A percentile compares a stretch with the other conserved stretches of the same genome.
Evolutionary conservation across 2,888 invertebrate genomes (phyloP).

Genomic region (Corythucha ciliata): DNA sequence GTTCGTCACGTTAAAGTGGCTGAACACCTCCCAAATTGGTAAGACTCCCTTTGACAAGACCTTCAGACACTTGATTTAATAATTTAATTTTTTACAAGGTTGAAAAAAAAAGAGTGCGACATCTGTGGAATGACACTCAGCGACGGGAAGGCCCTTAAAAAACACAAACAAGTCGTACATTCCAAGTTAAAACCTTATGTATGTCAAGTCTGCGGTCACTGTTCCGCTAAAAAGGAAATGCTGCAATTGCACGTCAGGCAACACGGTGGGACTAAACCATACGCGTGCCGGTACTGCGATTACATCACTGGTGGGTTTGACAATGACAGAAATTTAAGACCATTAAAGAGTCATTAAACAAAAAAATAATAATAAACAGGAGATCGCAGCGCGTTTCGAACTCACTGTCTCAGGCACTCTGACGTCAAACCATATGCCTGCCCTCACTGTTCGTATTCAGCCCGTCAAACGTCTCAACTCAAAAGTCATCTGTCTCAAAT

Average conservation of each 20-base stretch:
- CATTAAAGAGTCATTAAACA: background rate
- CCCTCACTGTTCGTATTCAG: slow-evolving; percentile 65
- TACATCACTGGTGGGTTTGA: slow-evolving; percentile 44
- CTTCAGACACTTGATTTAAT: background rate
- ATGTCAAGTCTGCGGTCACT: slow-evolving; percentile 59
- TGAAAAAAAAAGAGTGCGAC: slow-evolving; percentile 45
- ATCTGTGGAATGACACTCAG: slow-evolving; percentile 52
- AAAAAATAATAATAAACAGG: slow-evolving; percentile 45
- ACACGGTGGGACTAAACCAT: slow-evolving; percentile 69
- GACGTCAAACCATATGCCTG: slow-evolving; percentile 71
- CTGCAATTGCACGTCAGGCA: slow-evolving; percentile 58
- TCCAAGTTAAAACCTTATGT: slow-evolving; percentile 56
- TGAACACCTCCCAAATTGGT: slow-evolving; percentile 20
- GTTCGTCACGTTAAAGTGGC: slow-evolving; percentile 43
- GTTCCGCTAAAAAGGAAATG: slow-evolving; percentile 54
- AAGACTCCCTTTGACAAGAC: background rate
- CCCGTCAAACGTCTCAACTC: slow-evolving; percentile 70
- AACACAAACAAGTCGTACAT: slow-evolving; percentile 55
- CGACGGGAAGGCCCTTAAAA: slow-evolving; percentile 46
- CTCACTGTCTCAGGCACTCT: slow-evolving; percentile 68
- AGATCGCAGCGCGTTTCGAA: slow-evolving; percentile 71
- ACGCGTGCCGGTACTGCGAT: slow-evolving; percentile 55
- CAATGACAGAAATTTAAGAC: background rate
- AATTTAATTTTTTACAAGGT: slow-evolving; percentile 40
- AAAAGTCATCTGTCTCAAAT: slow-evolving; percentile 68